These are phyloP conservation scores for Chesias legatella DNA, from an alignment of 2,888 invertebrate species.

Conservation along the genomic window DNA sequence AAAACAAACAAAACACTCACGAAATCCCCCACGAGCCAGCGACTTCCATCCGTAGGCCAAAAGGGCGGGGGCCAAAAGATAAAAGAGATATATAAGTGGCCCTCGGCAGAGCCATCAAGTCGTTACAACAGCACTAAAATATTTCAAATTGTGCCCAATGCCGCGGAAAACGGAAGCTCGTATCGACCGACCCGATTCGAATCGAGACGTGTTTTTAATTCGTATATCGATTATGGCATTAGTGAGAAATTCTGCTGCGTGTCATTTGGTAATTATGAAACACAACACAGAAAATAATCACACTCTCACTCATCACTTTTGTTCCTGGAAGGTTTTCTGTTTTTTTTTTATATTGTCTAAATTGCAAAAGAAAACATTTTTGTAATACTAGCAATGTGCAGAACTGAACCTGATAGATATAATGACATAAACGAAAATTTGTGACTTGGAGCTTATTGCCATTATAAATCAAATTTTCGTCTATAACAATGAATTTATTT, in stretches of 20 bases:
- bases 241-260: conserved; percentile 5
- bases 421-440: no score
- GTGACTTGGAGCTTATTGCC: no score
- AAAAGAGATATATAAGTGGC: conserved; percentile 80
- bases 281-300: neutral
- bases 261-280: neutral
- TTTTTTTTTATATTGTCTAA: no score
- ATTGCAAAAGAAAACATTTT: no score
- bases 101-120: conserved; percentile 78
- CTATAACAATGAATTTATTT: no score
- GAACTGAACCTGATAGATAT: no score
- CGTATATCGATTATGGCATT: conserved; percentile 42
- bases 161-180: conserved; percentile 79
- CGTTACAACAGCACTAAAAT: conserved; percentile 80
- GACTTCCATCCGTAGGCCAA: conserved; percentile 65
- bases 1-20: conserved; percentile 27
- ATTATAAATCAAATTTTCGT: no score
- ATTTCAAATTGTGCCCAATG: conserved; percentile 81
- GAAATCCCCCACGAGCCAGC: conserved; percentile 53
- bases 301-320: no score
- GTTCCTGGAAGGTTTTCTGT: no score
- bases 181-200: conserved; percentile 34
- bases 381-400: no score
- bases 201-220: conserved; percentile 47
- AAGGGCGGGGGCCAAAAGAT: conserved; percentile 73